phyloP scores from a whole-genome alignment of 2,797 vertebrate species.

The Protonibea diacanthus region DNA sequence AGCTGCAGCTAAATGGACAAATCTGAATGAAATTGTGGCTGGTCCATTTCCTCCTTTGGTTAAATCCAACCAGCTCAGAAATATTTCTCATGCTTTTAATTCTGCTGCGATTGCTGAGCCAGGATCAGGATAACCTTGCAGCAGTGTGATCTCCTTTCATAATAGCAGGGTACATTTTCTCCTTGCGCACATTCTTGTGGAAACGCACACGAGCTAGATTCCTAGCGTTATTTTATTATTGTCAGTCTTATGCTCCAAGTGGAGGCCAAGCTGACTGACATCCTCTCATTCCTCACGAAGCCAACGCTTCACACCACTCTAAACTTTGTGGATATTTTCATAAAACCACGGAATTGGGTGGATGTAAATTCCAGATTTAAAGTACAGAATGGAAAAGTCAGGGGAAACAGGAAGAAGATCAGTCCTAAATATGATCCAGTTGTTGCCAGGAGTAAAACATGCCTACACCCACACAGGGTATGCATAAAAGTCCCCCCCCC shows the following conservation, averaged over 20 bases:
- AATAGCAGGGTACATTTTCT: conserved; percentile 61
- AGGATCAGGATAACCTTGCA: conserved; percentile 64
- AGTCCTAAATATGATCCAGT: conserved; percentile 49
- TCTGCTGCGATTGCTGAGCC: conserved; percentile 55
- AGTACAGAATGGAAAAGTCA: conserved; percentile 63
- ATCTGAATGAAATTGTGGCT: conserved; percentile 42
- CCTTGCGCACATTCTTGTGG: conserved; percentile 78
- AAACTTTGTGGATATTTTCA: conserved; percentile 57
- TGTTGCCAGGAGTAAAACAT: conserved; percentile 64
- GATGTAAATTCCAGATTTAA: conserved; percentile 67
- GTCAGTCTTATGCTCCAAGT: conserved; percentile 43
- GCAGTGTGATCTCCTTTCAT: conserved; percentile 55
- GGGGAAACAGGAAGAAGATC: conserved; percentile 68
- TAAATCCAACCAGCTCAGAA: conserved; percentile 60
- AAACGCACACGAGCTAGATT: conserved; percentile 66
- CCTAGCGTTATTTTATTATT: conserved; percentile 67
- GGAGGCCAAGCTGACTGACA: conserved; percentile 33
- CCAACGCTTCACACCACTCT: conserved; percentile 31
- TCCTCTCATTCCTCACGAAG: conserved; percentile 39
- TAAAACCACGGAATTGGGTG: conserved; percentile 69
- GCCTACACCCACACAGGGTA: conserved; percentile 73
- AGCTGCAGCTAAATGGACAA: conserved; percentile 16
- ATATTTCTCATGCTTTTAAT: conserved; percentile 79
- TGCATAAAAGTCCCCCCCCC: conserved; percentile 71
- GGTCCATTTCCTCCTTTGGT: conserved; percentile 65